Evolutionary conservation across 2,113 vertebrate species (phyloP), one percentile per base, ranked within the genome.

Genomic region (Chrysemys picta): DNA sequence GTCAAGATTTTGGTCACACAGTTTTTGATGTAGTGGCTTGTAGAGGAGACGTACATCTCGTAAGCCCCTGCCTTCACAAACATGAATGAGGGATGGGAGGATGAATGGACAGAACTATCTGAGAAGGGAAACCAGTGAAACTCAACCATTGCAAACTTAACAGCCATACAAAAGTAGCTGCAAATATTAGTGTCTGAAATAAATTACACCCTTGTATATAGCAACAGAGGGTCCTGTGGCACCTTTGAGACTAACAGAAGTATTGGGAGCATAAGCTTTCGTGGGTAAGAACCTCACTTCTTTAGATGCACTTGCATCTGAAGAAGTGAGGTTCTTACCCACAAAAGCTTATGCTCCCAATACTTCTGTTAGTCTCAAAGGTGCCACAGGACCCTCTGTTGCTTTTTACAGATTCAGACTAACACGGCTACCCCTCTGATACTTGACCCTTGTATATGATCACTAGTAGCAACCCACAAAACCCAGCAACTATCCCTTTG

Each of bases 21-120:
- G 14, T 21, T 89, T 42, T 75, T 25, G n/a, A 82, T 38, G 29
- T 4, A 4, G 24, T 6, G 14, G 5, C 42, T 91, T 79, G 38
- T 75, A 14, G 21, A 14, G 0, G 3, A 27, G 29, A 21, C 69
- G n/a, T 22, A 57, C 42, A 1, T 2, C 42, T 65, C 47, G 45
- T 54, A 85, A 76, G 50, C 14, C 42, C 16, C 84, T 49, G 12
- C 10, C 27, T 78, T 38, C 19, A 9, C 19, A 80, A 21, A 47
- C 78, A 24, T 17, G 25, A 4, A 12, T 2, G 1, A 82, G 25
- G 38, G 62, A 2, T 52, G 53, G 38, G 56, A 14, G 9, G 76
- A 45, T 0, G 79, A 29, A 17, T 1, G 0, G 17, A 3, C 1
- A 27, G 72, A 86, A n/a, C 29, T 1, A 19, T 24, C n/a, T 75